Evolutionary conservation across 2,113 vertebrate species (phyloP), one percentile per base, ranked within the genome.

Genomic region (Phalacrocorax aristotelis): DNA sequence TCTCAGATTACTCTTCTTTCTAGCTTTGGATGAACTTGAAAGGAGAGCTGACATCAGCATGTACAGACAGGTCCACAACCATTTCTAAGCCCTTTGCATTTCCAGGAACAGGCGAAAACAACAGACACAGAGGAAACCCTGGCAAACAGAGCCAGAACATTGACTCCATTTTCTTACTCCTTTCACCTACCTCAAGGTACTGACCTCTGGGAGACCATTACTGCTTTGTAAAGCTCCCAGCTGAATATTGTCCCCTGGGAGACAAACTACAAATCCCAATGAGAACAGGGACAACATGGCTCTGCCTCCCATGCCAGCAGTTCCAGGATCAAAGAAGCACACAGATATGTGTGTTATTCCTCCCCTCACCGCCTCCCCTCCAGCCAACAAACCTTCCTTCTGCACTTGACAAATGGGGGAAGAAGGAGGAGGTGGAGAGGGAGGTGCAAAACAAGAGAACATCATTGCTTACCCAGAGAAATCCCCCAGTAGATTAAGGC

Each of bases 1-100:
- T 95, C 51, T 83, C 83, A 87, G 29, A 52, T 75, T 84, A 79
- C 70, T 90, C 42, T 78, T 83, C 57, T 88, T 93, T 90, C 88
- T 86, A 78, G 48, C 26, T 89, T 83, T 87, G 68, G 51, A 86
- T 58, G n/a, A 89, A 81, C 68, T 92, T 78, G 61, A 92, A 93
- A 96, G 36, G 13, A 87, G 18, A 92, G n/a, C 72, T 84, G 76
- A 87, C 87, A 87, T 76, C 87, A 81, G 69, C 87, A 36, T 10
- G 52, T 58, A 62, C 42, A 55, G 64, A n/a, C 57, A 85, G 25
- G 52, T 52, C 36, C 70, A 36, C 55, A 89, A 16, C 7, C 0
- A 1, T 92, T 80, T 93, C 85, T 75, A 48, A 22, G 15, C 22
- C 23, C 7, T 88, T 83, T 72, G 49, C 62, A 65, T 83, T 81